Conservation (phyloP, 1,140 invertebrate genomes). For the Anthonomus grandis region DNA sequence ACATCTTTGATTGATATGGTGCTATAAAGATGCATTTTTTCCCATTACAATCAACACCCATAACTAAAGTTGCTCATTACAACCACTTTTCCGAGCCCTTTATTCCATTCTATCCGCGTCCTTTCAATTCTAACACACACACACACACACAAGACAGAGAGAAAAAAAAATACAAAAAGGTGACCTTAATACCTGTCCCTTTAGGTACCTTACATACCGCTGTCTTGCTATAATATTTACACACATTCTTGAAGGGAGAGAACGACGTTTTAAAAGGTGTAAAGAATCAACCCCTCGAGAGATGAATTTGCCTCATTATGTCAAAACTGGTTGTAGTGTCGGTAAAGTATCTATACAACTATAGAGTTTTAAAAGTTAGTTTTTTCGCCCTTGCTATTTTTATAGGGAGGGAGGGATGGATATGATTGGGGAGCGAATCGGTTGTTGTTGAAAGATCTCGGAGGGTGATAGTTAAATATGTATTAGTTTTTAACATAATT, state of each 20-base stretch:
- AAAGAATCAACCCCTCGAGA: slow-evolving; percentile 27
- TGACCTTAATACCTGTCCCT: slow-evolving; percentile 19
- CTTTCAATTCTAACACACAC: background rate
- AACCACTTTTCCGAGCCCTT: background rate
- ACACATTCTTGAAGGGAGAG: slow-evolving; percentile 22
- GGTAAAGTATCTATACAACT: slow-evolving; percentile 20
- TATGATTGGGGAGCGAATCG: too few species aligned
- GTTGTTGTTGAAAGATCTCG: too few species aligned
- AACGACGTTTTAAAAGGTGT: slow-evolving; percentile 27
- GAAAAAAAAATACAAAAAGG: too few species aligned
- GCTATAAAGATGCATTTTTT: background rate
- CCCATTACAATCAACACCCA: background rate
- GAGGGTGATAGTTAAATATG: too few species aligned
- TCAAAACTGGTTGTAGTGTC: slow-evolving; percentile 26
- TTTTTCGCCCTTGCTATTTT: too few species aligned
- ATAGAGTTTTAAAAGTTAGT: slow-evolving; percentile 19
- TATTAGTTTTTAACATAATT: too few species aligned
- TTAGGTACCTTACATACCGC: slow-evolving; percentile 8
- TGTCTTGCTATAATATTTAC: slow-evolving; percentile 14
- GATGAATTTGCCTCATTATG: slow-evolving; percentile 26
- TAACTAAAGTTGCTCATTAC: background rate
- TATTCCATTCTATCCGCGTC: background rate
- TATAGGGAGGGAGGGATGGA: too few species aligned
- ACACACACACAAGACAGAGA: too few species aligned
- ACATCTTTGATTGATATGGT: background rate